Evolutionary conservation across 2,113 vertebrate species (phyloP), one percentile per base, ranked within the genome.

Genomic region (Microcebus tavaratra): DNA sequence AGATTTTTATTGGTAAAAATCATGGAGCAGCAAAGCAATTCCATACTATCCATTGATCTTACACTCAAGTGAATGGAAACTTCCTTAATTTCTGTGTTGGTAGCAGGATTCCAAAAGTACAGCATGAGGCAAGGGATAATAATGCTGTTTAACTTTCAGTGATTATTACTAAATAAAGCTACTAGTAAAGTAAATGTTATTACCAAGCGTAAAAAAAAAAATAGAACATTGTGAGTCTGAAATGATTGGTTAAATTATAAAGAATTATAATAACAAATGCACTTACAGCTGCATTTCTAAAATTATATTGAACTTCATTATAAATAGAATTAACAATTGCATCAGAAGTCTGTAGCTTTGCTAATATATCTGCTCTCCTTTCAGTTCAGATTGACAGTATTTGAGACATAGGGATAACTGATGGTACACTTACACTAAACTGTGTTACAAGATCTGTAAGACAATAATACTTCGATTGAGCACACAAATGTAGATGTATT

Each of bases 141-240:
- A 68, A 80, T 36, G 1, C 9, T 42, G 68, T 72, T 91, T 89
- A 87, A 89, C 65, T 65, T 59, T n/a, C 29, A 91, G 12, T 93
- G 73, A 67, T 93, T 27, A 61, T 67, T 80, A 73, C 31, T 85
- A 92, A 96, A 81, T 94, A 76, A 89, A 93, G 55, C 29, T 80
- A 68, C 31, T 31, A 45, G 59, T 63, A 93, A 93, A 92, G 89
- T 53, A 81, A 84, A 84, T 81, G 50, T 53, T 88, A 83, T 93
- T 82, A 91, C 15, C 20, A 14, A 81, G 53, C 4, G 5, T 72
- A 34, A 48, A 68, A n/a, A 72, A 31, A 85, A 89, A 45, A 45
- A 76, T 31, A 48, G 90, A 88, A 68, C 53, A 76, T 20, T 67
- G 8, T 95, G 80, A 72, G 23, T 15, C 53, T 90, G 61, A 91